Evolutionary conservation across 1,140 invertebrate species (phyloP).

Genomic region (Theocolax elegans): DNA sequence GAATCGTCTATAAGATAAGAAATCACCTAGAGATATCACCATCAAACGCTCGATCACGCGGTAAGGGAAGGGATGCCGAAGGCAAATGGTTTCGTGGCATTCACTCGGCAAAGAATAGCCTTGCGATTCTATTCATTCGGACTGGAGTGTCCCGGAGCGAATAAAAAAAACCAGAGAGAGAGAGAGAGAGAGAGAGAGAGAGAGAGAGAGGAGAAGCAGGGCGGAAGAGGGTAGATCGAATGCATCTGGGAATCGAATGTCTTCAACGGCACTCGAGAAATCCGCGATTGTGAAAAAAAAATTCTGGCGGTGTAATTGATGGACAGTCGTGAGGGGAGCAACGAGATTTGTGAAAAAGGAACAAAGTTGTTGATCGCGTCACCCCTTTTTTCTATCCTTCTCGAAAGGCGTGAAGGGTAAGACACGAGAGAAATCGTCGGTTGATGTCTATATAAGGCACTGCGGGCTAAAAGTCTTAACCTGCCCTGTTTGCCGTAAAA

Average conservation of each 20-base stretch:
- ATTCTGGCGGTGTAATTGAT: slow-evolving; percentile 55
- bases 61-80: slow-evolving; percentile 40
- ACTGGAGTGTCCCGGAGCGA: slow-evolving; percentile 35
- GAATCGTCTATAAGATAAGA: slow-evolving; percentile 17
- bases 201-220: slow-evolving; percentile 31
- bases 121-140: slow-evolving; percentile 62
- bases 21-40: slow-evolving; percentile 52
- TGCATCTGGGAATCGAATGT: slow-evolving; percentile 39
- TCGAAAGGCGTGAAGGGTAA: neutral
- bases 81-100: slow-evolving; percentile 48
- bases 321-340: slow-evolving; percentile 46
- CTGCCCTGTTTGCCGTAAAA: slow-evolving; percentile 14
- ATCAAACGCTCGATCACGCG: slow-evolving; percentile 58
- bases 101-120: slow-evolving; percentile 63
- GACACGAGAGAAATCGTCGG: no score
- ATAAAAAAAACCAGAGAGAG: slow-evolving; percentile 39
- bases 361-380: slow-evolving; percentile 26
- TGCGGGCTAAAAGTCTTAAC: slow-evolving; percentile 1
- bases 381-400: slow-evolving; percentile 21
- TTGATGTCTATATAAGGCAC: neutral
- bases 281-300: slow-evolving; percentile 60
- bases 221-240: slow-evolving; percentile 41
- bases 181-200: slow-evolving; percentile 30
- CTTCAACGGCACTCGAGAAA: slow-evolving; percentile 51
- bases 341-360: slow-evolving; percentile 19